These are phyloP conservation scores for Phortica magna DNA, from an alignment of 2,888 invertebrate genomes.

Conservation along the genomic window DNA sequence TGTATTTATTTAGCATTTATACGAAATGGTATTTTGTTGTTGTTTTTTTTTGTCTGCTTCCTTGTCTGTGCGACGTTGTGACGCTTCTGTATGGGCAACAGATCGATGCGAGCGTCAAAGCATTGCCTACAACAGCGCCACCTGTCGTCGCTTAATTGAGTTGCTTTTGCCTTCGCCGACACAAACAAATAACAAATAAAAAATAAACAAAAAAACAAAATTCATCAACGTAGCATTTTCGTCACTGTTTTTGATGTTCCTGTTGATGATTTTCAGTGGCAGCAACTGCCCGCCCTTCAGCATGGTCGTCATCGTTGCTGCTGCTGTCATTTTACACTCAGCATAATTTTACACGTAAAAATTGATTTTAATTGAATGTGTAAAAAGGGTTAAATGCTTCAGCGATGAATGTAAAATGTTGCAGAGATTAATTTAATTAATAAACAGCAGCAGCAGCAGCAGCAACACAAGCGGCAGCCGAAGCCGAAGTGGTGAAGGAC, in stretches of 20 bases:
- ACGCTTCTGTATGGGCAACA: too few relatives aligned
- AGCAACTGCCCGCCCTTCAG: conserved; percentile 2
- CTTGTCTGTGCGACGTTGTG: neutral
- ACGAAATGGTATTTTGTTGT: neutral
- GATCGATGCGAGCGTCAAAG: too few relatives aligned
- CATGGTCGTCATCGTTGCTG: neutral
- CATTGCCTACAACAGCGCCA: neutral
- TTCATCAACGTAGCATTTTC: neutral
- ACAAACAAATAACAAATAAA: neutral
- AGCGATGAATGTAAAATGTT: conserved; percentile 55
- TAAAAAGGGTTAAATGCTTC: conserved; percentile 56
- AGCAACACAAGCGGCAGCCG: neutral
- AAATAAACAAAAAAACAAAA: neutral
- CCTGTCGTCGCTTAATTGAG: conserved; percentile 18
- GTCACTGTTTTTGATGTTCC: conserved; percentile 42
- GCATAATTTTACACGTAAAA: conserved; percentile 63
- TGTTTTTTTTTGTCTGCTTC: neutral
- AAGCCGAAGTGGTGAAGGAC: neutral
- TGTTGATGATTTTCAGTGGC: conserved; percentile 12
- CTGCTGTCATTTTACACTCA: conserved; percentile 36
- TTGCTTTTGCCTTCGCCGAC: neutral
- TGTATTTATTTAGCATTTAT: neutral
- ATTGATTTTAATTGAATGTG: conserved; percentile 66
- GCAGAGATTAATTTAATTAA: conserved; percentile 68
- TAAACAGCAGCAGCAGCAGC: conserved; percentile 38